Conservation (phyloP, 35 echinoderm and acorn worm species). For the Holothuria glaberrima region DNA sequence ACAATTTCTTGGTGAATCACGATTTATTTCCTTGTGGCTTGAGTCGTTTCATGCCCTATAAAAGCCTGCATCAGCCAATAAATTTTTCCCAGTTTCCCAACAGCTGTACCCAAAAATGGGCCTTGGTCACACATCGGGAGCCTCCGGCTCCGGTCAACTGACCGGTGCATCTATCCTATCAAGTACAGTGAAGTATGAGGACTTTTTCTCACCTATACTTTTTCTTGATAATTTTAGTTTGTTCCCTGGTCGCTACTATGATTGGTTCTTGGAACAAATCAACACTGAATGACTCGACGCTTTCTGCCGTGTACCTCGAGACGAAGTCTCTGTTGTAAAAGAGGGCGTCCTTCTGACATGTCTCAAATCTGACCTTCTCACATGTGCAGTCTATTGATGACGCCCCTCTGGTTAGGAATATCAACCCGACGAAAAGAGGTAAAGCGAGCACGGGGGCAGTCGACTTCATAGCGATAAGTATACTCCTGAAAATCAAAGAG, state of each 20-base stretch:
- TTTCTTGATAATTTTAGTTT: conserved; percentile 20
- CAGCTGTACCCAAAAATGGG: no score
- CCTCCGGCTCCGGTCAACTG: no score
- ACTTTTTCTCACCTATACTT: background rate
- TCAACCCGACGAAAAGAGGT: background rate
- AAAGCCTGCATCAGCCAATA: no score
- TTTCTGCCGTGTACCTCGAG: background rate
- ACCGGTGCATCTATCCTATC: no score
- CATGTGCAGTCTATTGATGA: background rate
- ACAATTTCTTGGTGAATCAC: no score
- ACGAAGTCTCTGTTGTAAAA: conserved; percentile 25
- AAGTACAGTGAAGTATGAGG: no score
- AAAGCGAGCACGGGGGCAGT: background rate
- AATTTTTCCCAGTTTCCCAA: no score
- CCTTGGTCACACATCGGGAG: no score
- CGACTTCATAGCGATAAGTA: background rate
- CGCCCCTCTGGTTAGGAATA: background rate
- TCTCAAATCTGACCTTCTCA: conserved; percentile 17
- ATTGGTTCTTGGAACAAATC: conserved; percentile 40
- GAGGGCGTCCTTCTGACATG: conserved; percentile 46
- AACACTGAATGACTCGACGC: conserved; percentile 45
- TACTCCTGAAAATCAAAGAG: no score
- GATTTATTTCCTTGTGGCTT: no score
- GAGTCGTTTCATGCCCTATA: no score
- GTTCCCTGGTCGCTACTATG: conserved; percentile 9